Percentiles rank a stretch among this genome's conserved stretches.
Conservation (phyloP, 2,797 vertebrate species). For the Bradypus variegatus region DNA sequence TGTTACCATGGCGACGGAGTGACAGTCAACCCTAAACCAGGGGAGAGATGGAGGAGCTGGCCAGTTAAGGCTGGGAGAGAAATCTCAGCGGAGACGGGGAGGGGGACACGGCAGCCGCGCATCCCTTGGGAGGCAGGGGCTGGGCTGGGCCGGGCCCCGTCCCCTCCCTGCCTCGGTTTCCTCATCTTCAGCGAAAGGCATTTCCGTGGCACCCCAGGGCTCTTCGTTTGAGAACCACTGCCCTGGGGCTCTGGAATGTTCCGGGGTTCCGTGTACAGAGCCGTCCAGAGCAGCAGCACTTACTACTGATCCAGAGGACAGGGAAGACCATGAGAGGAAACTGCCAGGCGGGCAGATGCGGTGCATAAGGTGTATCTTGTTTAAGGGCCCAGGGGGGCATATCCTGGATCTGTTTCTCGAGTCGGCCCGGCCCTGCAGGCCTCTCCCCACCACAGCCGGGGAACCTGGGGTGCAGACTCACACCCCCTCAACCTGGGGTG, state of each 20-base stretch:
- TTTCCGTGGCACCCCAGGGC: fast-evolving
- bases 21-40: slow-evolving; percentile 31
- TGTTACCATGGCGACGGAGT: slow-evolving; percentile 46
- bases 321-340: not conserved
- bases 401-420: not conserved
- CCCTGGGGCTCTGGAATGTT: not conserved
- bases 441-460: not conserved
- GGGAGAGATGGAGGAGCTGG: not conserved
- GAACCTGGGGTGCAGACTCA: not conserved
- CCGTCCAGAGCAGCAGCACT: not conserved
- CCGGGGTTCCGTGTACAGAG: not conserved
- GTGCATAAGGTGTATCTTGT: not conserved
- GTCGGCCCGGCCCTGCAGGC: not conserved
- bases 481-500: not conserved
- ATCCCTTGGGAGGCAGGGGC: not conserved
- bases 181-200: not conserved
- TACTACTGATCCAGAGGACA: not conserved
- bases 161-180: not conserved
- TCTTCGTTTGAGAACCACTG: not conserved
- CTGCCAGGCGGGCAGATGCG: fast-evolving
- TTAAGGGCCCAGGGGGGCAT: not conserved
- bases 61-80: slow-evolving; percentile 13
- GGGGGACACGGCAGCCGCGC: not conserved
- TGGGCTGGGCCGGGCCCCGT: not conserved
- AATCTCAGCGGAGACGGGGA: not conserved